Percentiles rank a stretch among this genome's conserved stretches.
Conservation (phyloP, 2,797 vertebrate species). For the Serranus cabrilla region DNA sequence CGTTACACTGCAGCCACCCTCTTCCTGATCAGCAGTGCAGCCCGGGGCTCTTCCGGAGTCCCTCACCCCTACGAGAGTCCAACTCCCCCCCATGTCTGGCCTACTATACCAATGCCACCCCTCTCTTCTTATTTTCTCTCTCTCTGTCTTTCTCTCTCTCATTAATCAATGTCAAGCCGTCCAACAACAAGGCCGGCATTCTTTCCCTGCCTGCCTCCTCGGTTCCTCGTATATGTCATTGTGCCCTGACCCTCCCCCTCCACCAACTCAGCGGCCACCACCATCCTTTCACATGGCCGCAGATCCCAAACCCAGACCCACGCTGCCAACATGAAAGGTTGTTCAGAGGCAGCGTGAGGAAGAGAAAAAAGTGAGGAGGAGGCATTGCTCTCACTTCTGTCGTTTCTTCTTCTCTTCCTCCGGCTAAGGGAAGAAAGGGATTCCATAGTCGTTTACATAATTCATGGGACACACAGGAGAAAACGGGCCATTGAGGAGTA, state of each 20-base stretch:
- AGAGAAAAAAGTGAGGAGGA: constrained; percentile 87
- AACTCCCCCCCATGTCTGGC: constrained; percentile 55
- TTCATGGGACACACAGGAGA: constrained; percentile 92
- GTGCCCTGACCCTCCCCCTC: constrained; percentile 83
- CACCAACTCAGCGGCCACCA: constrained; percentile 69
- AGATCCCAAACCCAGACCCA: constrained; percentile 82
- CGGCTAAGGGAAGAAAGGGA: constrained; percentile 76
- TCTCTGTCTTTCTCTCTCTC: constrained; percentile 88
- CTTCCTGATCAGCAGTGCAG: constrained; percentile 70
- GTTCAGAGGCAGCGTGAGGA: constrained; percentile 78
- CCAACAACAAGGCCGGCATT: constrained; percentile 96
- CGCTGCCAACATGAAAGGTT: constrained; percentile 92
- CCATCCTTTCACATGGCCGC: constrained; percentile 93
- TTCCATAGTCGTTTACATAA: constrained; percentile 91
- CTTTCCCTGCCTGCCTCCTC: constrained; percentile 89
- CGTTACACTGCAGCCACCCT: constrained; percentile 54
- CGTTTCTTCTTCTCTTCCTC: constrained; percentile 84
- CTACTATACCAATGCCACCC: constrained; percentile 76
- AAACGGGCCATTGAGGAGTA: constrained; percentile 89
- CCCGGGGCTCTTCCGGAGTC: constrained; percentile 79
- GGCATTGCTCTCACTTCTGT: constrained; percentile 84
- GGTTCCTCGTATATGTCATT: constrained; percentile 94
- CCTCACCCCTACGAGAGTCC: constrained; percentile 58
- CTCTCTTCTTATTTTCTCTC: constrained; percentile 76
- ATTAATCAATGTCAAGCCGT: constrained; percentile 99